Conservation (phyloP, 92 coral and sea anemone genomes). For the Phenganax stokvisi region DNA sequence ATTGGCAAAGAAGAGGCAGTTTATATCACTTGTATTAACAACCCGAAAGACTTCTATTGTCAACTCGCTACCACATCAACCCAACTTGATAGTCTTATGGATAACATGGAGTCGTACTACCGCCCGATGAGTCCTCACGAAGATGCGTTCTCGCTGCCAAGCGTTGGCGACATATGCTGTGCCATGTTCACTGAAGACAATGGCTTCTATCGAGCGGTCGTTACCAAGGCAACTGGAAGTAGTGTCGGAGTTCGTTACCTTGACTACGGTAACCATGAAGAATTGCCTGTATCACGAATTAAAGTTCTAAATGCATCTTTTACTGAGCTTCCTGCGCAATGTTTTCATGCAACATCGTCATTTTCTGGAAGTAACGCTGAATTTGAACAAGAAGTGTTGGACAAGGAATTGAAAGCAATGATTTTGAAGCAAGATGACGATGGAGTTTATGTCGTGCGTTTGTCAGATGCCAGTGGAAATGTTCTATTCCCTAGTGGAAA, state of each 20-base stretch:
- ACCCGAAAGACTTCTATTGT: constrained; percentile 54
- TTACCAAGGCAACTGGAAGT: constrained; percentile 27
- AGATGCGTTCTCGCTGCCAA: constrained; percentile 38
- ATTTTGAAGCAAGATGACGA: no score
- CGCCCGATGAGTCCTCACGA: constrained; percentile 49
- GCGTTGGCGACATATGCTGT: constrained; percentile 55
- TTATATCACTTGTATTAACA: constrained; percentile 56
- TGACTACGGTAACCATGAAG: constrained; percentile 85
- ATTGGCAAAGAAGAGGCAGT: constrained; percentile 58
- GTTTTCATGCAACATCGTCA: constrained; percentile 37
- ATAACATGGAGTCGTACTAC: constrained; percentile 50
- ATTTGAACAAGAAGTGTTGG: constrained; percentile 50
- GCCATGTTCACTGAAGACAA: constrained; percentile 67
- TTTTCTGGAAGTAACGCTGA: constrained; percentile 44
- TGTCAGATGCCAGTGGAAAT: no score
- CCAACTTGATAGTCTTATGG: constrained; percentile 66
- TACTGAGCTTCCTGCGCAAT: constrained; percentile 64
- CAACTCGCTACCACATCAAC: constrained; percentile 61
- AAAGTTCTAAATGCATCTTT: constrained; percentile 62
- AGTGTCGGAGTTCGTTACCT: constrained; percentile 58
- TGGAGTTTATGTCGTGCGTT: no score
- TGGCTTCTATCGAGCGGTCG: constrained; percentile 79
- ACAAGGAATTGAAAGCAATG: constrained; percentile 34
- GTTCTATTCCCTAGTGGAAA: no score
- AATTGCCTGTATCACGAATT: constrained; percentile 52